Evolutionary conservation across 2,797 vertebrate species (phyloP).

Genomic region (Poecilia wingei): DNA sequence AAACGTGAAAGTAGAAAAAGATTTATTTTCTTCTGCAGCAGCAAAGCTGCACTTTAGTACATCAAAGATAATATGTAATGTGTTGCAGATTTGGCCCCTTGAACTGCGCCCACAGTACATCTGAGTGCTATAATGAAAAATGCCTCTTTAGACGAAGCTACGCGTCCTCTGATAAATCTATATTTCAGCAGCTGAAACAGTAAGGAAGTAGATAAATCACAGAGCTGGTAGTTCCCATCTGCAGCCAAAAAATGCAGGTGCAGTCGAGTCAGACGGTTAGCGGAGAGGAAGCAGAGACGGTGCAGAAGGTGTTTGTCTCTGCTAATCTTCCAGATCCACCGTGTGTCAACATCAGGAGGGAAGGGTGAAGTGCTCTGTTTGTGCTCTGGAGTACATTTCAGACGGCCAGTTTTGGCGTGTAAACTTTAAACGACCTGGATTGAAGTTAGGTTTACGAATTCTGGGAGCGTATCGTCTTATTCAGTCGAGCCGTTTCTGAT

Average conservation of each 20-base stretch:
- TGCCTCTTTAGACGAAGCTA: slow-evolving; percentile 44
- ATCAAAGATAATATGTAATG: slow-evolving; percentile 70
- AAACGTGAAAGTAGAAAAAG: slow-evolving; percentile 17
- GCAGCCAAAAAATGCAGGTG: slow-evolving; percentile 8
- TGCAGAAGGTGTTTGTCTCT: slow-evolving; percentile 37
- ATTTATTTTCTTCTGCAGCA: slow-evolving; percentile 29
- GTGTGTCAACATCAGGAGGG: slow-evolving; percentile 31
- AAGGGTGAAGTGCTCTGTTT: slow-evolving; percentile 11
- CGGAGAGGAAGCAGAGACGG: slow-evolving; percentile 5
- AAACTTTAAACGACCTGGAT: neutral
- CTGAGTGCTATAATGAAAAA: slow-evolving; percentile 65
- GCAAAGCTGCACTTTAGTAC: slow-evolving; percentile 40
- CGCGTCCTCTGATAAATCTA: slow-evolving; percentile 64
- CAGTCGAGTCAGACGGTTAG: slow-evolving; percentile 15
- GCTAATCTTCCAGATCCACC: slow-evolving; percentile 44
- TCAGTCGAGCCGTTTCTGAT: slow-evolving; percentile 39
- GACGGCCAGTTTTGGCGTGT: neutral
- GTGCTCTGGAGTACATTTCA: neutral
- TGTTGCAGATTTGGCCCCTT: slow-evolving; percentile 61
- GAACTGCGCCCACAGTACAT: slow-evolving; percentile 71
- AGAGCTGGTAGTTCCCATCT: neutral
- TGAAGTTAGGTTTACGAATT: slow-evolving; percentile 1
- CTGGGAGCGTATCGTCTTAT: neutral
- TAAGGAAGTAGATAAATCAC: slow-evolving; percentile 56
- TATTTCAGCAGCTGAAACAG: slow-evolving; percentile 49